Evolutionary conservation across 2,888 invertebrate genomes (phyloP), one percentile per base, ranked within the genome.

Genomic region (Chalcosyrphus nemorum): DNA sequence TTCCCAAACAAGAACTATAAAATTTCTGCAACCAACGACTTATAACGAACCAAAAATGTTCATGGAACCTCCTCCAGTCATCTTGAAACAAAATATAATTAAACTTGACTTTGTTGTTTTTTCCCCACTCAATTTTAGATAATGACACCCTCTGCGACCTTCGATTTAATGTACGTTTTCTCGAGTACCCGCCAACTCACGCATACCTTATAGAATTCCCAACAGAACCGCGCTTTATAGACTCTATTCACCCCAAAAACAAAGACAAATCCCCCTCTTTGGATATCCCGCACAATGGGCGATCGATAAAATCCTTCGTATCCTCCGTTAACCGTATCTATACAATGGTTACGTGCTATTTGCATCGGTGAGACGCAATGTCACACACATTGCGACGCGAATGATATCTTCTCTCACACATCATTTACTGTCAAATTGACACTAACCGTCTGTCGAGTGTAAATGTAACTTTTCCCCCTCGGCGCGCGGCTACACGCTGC

Each of bases 401-500:
- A 24, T 35, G 45, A 57, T 66, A 66, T 38, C 57, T 50, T 66
- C 47, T 66, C 47, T 47, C 50, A 57, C 66, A 66, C 56, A 29
- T 75, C 75, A 65, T 66, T 75, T 57, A 41, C 47, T 75, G 57
- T 74, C 63, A 65, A 65, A 63, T 63, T 63, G 43, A 57, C 57
- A 75, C 57, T 50, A 24, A 66, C 57, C 56, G 57, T 50, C 66
- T 47, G 29, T 75, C 47, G 59, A 43, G 52, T 27, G 61, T 19
- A 21, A 52, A 54, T 54, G 4, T 6, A 24, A 21, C n/a, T 19
- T 19, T 19, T 5, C n/a, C 11, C 11, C 19, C n/a, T 29, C n/a
- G n/a, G n/a, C n/a, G 27, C 29, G 43, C 21, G 7, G 19, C 17
- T 32, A 6, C 32, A 6, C 5, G n/a, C n/a, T n/a, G n/a, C 7